A percentile compares a stretch with the other conserved stretches of the same genome.
These are phyloP conservation scores for Macropodus opercularis DNA, from an alignment of 2,797 vertebrate species.

Conservation along the genomic window DNA sequence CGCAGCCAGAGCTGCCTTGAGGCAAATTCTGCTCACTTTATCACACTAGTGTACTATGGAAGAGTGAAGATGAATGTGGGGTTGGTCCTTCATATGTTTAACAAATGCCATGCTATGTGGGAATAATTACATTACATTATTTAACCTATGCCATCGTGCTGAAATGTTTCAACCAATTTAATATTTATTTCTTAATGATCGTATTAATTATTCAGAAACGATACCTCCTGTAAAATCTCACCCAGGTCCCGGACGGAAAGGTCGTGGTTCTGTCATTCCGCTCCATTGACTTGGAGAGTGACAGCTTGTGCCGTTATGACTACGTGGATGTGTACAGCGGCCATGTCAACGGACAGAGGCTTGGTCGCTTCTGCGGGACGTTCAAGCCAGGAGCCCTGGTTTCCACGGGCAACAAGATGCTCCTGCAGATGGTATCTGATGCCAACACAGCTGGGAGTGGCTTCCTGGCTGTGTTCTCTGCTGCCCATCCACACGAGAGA, in stretches of 20 bases:
- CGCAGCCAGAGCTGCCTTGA: slow-evolving; percentile 35
- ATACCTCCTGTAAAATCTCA: slow-evolving; percentile 13
- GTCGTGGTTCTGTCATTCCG: slow-evolving; percentile 94
- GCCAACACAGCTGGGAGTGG: slow-evolving; percentile 97
- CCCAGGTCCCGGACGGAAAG: slow-evolving; percentile 93
- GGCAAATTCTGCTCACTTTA: slow-evolving; percentile 34
- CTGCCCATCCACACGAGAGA: slow-evolving; percentile 91
- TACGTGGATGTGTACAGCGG: slow-evolving; percentile 95
- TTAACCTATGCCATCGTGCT: neutral
- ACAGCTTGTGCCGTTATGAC: slow-evolving; percentile 95
- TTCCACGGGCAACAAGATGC: slow-evolving; percentile 95
- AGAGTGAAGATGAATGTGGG: slow-evolving; percentile 9
- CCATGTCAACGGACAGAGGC: slow-evolving; percentile 88
- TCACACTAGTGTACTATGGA: slow-evolving; percentile 30
- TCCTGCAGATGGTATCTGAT: slow-evolving; percentile 96
- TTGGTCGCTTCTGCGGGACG: slow-evolving; percentile 95
- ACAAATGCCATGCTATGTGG: neutral
- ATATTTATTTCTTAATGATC: neutral
- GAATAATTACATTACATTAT: neutral
- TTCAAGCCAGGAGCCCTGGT: slow-evolving; percentile 93
- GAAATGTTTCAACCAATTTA: neutral
- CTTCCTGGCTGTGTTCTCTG: slow-evolving; percentile 94
- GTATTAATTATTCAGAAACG: neutral
- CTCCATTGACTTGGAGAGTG: slow-evolving; percentile 92
- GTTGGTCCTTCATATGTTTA: neutral